phyloP scores from a whole-genome alignment of 2,797 vertebrate species.

The Liparis tanakae region DNA sequence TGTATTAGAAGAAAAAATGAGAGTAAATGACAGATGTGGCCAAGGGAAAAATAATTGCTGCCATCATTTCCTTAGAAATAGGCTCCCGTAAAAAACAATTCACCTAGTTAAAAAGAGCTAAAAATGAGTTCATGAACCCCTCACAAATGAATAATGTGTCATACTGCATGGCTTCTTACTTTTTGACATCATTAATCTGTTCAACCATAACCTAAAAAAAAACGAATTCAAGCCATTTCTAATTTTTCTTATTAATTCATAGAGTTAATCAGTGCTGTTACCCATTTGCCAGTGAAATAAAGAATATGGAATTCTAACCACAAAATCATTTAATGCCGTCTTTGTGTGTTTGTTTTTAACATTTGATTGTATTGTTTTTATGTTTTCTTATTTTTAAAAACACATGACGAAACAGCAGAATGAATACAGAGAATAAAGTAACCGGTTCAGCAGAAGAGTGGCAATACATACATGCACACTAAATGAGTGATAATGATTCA shows the following conservation, averaged over 20 bases:
- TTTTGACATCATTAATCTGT: conserved; percentile 41
- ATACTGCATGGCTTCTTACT: conserved; percentile 22
- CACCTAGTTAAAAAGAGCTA: conserved; percentile 42
- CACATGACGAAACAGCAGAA: neutral
- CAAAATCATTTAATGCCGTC: conserved; percentile 7
- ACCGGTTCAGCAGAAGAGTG: neutral
- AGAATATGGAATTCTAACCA: neutral
- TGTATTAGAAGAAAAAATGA: conserved; percentile 19
- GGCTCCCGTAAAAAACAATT: conserved; percentile 24
- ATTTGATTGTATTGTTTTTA: too few relatives aligned
- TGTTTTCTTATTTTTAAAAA: too few relatives aligned
- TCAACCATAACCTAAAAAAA: conserved; percentile 19
- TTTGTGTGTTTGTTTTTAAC: neutral
- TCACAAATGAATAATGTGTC: conserved; percentile 44
- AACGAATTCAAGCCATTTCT: neutral
- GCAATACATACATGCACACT: neutral
- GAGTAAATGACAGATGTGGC: conserved; percentile 56
- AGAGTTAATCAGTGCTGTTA: conserved; percentile 1
- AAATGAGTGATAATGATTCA: accelerated
- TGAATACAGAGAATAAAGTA: neutral
- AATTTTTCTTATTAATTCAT: conserved; percentile 9
- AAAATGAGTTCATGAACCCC: conserved; percentile 54
- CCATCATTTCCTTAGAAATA: conserved; percentile 53
- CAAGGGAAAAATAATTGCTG: conserved; percentile 58
- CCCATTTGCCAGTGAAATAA: neutral